Base-by-base conservation (phyloP, 2,888 invertebrate genomes). In the Nomada fucata region DNA sequence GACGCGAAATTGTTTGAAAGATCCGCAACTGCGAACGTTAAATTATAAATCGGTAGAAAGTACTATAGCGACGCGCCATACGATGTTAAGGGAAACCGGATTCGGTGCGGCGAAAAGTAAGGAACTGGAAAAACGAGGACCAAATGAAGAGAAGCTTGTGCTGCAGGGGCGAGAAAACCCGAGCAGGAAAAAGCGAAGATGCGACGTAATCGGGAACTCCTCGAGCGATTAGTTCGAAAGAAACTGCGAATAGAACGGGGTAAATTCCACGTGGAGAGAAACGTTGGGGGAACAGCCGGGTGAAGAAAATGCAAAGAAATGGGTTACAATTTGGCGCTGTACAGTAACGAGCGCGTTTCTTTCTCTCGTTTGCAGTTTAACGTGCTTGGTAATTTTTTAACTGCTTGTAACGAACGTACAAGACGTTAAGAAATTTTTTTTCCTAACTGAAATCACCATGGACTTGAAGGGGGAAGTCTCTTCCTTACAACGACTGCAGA, bases 1-100 rank as follows among this genome's bases (percentile, higher is more conserved):
- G 63, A 52, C 52, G 64, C 64, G 79, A n/a, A 79, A 79, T 70
- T 69, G 79, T 79, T 79, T 18, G 63, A 69, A 55, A 42, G 63
- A 78, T 78, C 63, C 50, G 36, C 63, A 69, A 55, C 53, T 57
- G 63, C 44, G 79, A 78, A 50, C 36, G 55, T 18, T 64, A n/a
- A 79, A 79, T 50, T 26, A n/a, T 15, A n/a, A 60, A n/a, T 18
- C 52, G 52, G 42, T 7, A 15, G 57, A n/a, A 44, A 15, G 20
- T 15, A 36, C 13, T 36, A 50, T 42, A 63, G 20, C 15, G 18
- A n/a, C 18, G 61, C 1, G 9, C 15, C 18, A 50, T 23, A 64
- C 42, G 57, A 23, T 64, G 63, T 78, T 78, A 57, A 60, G 76
- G 53, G n/a, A 57, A 26, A 57, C 20, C 15, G 20, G 44, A n/a